A percentile compares a stretch with the other conserved stretches of the same genome.
phyloP scores from a whole-genome alignment of 2,888 invertebrate genomes.

The Nephrotoma guestfalica region DNA sequence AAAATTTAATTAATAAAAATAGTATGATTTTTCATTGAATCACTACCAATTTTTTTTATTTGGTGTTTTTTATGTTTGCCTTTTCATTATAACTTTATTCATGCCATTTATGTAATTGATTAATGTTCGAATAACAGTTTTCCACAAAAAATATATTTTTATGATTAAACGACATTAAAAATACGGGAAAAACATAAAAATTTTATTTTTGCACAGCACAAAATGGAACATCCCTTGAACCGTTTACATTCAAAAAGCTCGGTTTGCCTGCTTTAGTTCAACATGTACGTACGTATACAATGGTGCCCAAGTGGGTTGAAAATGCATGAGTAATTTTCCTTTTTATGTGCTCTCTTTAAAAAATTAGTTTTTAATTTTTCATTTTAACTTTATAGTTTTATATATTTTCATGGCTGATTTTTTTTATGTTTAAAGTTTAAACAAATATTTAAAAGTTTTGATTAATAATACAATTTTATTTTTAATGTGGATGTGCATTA shows the following conservation, averaged over 20 bases:
- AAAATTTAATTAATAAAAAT: not conserved
- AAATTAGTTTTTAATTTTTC: not conserved
- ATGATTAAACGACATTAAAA: not conserved
- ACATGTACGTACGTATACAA: not conserved
- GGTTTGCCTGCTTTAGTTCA: not conserved
- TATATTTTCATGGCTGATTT: not conserved
- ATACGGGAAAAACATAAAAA: not conserved
- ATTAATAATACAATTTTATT: not conserved
- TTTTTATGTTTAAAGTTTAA: not conserved
- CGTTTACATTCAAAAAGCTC: not conserved
- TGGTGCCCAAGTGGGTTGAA: not conserved
- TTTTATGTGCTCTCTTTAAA: not conserved
- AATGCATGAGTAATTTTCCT: not conserved
- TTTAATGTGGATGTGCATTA: not conserved
- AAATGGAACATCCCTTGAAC: not conserved
- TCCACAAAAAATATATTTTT: not conserved
- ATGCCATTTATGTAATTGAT: not conserved
- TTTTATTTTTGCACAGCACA: not conserved
- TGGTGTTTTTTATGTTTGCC: not conserved
- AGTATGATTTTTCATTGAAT: not conserved
- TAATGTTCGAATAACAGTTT: not conserved
- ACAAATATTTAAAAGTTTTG: not conserved
- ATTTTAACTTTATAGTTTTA: not conserved
- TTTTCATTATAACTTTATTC: not conserved
- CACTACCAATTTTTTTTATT: not conserved